Percentiles rank a stretch among this genome's conserved stretches.
phyloP scores from a whole-genome alignment of 1,140 invertebrate species.

The Macrobrachium nipponense region DNA sequence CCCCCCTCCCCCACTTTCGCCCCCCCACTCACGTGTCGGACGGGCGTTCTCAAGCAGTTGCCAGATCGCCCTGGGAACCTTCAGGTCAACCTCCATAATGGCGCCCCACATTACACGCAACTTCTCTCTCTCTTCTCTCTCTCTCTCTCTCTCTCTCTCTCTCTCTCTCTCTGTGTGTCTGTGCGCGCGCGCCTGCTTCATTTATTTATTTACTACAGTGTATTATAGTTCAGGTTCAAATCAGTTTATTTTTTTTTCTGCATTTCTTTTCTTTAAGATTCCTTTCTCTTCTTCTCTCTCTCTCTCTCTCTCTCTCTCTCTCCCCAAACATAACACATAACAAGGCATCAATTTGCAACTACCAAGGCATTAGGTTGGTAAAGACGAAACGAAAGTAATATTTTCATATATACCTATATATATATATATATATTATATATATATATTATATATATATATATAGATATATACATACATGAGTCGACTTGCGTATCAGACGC shows the following conservation, averaged over 20 bases:
- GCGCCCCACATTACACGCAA: neutral
- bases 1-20: neutral
- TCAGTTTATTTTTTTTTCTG: neutral
- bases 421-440: too few species aligned
- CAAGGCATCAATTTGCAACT: too few species aligned
- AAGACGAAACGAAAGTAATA: neutral
- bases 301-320: too few species aligned
- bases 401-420: too few species aligned
- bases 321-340: too few species aligned
- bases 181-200: too few species aligned
- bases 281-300: neutral
- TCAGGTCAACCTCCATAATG: conserved; percentile 2
- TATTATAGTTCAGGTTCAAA: neutral
- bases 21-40: conserved; percentile 42
- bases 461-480: too few species aligned
- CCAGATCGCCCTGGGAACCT: conserved; percentile 27
- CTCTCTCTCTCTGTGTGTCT: neutral
- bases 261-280: neutral
- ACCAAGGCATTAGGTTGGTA: neutral
- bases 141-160: conserved; percentile 13
- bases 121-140: conserved; percentile 5
- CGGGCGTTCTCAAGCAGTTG: conserved; percentile 38
- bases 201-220: neutral
- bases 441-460: too few species aligned
- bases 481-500: too few species aligned